A percentile compares a stretch with the other conserved stretches of the same genome.
Evolutionary conservation across 2,888 invertebrate genomes (phyloP).

Genomic region (Pharmacophagus antenor): DNA sequence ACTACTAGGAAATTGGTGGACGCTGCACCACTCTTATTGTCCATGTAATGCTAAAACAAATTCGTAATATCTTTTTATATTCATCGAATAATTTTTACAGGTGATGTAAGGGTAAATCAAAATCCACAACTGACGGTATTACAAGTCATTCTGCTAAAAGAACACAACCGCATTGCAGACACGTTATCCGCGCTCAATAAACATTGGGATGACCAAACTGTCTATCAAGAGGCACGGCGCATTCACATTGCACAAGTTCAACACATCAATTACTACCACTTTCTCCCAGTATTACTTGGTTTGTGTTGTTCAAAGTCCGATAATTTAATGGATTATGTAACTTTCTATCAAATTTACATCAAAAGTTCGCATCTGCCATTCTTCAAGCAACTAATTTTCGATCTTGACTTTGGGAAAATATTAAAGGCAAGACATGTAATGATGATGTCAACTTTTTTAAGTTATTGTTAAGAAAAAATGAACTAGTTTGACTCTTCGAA

Average conservation of each 20-base stretch:
- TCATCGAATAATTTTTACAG: constrained; percentile 44
- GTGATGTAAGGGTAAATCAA: constrained; percentile 81
- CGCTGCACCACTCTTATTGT: too few relatives aligned
- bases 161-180: constrained; percentile 83
- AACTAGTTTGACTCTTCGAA: background rate
- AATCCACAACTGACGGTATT: constrained; percentile 82
- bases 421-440: too few relatives aligned
- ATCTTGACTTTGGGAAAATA: too few relatives aligned
- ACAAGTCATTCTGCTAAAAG: constrained; percentile 80
- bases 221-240: constrained; percentile 83
- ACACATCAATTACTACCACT: constrained; percentile 83
- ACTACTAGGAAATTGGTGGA: too few relatives aligned
- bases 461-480: background rate
- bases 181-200: constrained; percentile 79
- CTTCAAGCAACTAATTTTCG: too few relatives aligned
- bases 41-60: background rate
- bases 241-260: constrained; percentile 82
- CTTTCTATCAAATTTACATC: background rate
- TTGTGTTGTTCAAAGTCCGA: constrained; percentile 25
- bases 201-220: constrained; percentile 83
- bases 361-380: background rate
- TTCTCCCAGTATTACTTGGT: constrained; percentile 83
- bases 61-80: background rate
- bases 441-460: background rate
- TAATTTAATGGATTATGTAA: background rate